Evolutionary conservation across 2,797 vertebrate genomes (phyloP).

Genomic region (Brachyrhaphis roseni): DNA sequence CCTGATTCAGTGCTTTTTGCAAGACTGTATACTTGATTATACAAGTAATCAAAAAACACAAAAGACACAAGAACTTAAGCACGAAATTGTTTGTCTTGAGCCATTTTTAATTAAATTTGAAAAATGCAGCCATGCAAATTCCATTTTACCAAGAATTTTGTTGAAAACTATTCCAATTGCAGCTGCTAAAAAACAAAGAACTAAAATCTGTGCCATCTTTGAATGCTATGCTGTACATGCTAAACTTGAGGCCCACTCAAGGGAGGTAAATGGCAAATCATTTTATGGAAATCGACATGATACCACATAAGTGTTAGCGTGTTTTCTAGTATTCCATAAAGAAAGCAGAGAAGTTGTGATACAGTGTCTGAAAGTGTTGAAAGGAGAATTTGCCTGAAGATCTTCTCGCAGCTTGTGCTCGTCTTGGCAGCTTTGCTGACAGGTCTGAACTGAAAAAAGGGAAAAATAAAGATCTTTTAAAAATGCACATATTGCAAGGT

Average conservation of each 20-base stretch:
- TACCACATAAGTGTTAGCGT: background rate
- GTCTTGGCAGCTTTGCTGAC: conserved; percentile 4
- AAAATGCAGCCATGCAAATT: background rate
- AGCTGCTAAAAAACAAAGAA: background rate
- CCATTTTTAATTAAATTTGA: conserved; percentile 1
- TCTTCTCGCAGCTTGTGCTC: background rate
- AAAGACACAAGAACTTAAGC: background rate
- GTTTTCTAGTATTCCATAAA: background rate
- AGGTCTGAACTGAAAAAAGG: conserved; percentile 1
- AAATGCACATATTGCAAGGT: conserved; percentile 2
- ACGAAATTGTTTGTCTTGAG: conserved; percentile 6
- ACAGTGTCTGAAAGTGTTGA: conserved; percentile 16
- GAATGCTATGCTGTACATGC: background rate
- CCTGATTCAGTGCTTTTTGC: background rate
- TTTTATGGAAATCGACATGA: background rate
- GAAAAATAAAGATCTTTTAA: conserved; percentile 8
- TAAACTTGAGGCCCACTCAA: conserved; percentile 2
- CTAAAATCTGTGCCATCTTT: background rate
- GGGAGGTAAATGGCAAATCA: background rate
- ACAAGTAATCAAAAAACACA: background rate
- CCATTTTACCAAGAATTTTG: background rate
- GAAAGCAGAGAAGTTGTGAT: conserved; percentile 1
- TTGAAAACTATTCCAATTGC: background rate
- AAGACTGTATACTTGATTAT: background rate
- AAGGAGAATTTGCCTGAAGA: conserved; percentile 21